Evolutionary conservation across 2,888 invertebrate genomes (phyloP).

Genomic region (Camptogramma bilineatum): DNA sequence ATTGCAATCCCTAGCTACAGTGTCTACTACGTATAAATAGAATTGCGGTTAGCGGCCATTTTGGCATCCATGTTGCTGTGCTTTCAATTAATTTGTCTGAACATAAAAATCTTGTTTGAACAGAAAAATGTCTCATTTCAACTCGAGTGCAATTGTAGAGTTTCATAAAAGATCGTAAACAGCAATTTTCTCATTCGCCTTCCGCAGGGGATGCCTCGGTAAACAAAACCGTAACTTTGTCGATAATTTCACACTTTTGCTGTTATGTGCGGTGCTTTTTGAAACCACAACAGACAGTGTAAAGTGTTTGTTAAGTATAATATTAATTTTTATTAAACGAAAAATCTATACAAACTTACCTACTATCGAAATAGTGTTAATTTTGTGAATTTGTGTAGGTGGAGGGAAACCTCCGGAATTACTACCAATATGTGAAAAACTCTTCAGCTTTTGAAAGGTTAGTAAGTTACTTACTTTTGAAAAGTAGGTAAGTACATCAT

Average conservation of each 20-base stretch:
- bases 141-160: slow-evolving; percentile 22
- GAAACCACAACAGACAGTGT: slow-evolving; percentile 4
- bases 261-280: slow-evolving; percentile 44
- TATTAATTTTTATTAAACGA: too few species aligned
- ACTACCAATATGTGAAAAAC: too few species aligned
- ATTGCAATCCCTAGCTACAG: too few species aligned
- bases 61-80: too few species aligned
- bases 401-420: too few species aligned
- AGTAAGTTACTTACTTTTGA: too few species aligned
- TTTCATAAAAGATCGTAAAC: slow-evolving; percentile 43
- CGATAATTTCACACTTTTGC: slow-evolving; percentile 62
- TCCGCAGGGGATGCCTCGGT: slow-evolving; percentile 52
- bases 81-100: neutral
- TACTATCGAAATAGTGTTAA: too few species aligned
- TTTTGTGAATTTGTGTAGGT: too few species aligned
- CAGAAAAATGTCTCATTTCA: slow-evolving; percentile 10
- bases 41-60: too few species aligned
- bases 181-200: slow-evolving; percentile 46
- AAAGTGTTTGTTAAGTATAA: neutral
- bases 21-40: too few species aligned
- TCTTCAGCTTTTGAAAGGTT: too few species aligned
- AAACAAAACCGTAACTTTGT: slow-evolving; percentile 69
- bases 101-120: slow-evolving; percentile 11
- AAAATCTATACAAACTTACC: too few species aligned
- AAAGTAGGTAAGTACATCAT: neutral